Percentiles rank a stretch among this genome's conserved stretches.
Evolutionary conservation across 2,113 vertebrate species (phyloP).

Genomic region (Blennius ocellaris): DNA sequence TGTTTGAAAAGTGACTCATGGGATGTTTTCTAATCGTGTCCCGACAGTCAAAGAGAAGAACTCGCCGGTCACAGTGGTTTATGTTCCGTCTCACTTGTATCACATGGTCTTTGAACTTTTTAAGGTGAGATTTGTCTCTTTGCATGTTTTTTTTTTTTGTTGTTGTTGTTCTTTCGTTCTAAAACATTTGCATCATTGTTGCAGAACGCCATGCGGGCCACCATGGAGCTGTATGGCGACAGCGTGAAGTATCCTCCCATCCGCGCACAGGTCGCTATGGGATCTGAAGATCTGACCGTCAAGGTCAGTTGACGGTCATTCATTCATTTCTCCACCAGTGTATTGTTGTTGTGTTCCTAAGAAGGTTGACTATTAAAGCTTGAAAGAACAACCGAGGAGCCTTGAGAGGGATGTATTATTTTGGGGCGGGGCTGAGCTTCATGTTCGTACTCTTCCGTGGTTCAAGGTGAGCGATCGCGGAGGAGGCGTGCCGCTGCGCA

Average conservation of each 20-base stretch:
- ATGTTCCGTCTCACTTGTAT: conserved; percentile 98
- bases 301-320: too few species aligned
- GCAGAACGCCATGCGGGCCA: conserved; percentile 98
- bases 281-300: conserved; percentile 93
- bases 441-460: neutral
- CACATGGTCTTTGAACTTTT: conserved; percentile 99
- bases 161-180: too few species aligned
- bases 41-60: conserved; percentile 88
- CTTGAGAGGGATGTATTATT: neutral
- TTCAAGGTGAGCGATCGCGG: conserved; percentile 96
- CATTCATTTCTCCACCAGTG: too few species aligned
- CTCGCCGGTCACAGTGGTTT: conserved; percentile 91
- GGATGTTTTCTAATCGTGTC: conserved; percentile 22
- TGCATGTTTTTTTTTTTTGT: neutral
- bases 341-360: too few species aligned
- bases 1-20: neutral
- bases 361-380: too few species aligned
- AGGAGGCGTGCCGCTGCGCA: conserved; percentile 94
- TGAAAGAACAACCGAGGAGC: too few species aligned
- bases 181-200: conserved; percentile 25
- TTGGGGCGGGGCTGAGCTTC: too few species aligned
- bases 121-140: conserved; percentile 85
- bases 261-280: conserved; percentile 87
- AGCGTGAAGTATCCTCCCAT: conserved; percentile 88
- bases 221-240: conserved; percentile 92